Base-by-base conservation (phyloP, 2,888 invertebrate genomes). In the Chloromyia formosa region DNA sequence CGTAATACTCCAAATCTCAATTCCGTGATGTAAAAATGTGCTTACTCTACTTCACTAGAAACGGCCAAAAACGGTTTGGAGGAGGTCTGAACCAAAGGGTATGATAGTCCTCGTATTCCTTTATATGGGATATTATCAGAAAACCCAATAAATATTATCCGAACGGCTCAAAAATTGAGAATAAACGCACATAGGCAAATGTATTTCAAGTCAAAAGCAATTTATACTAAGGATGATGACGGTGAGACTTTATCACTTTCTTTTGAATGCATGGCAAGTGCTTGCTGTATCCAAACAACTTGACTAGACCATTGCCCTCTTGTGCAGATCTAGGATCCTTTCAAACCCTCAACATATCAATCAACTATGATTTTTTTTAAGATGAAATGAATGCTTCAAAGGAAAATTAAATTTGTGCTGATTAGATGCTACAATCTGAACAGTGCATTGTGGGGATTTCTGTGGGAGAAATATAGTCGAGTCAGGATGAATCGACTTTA, bases 401-500 rank as follows among this genome's bases (percentile, higher is more conserved):
- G 56, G 56, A 56, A 56, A 56, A 16, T 35, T 56, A 10, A 56
- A 56, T 56, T 56, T 56, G 14, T 56, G 56, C 56, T 56, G 56
- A 56, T 56, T 56, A 56, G 56, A 56, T 56, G 18, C 27, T 7
- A 35, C 10, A 56, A 20, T 16, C 16, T 18, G 22, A 16, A 56
- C 22, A 56, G 18, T 56, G 56, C 56, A 56, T 20, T 56, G 18
- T 56, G 16, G 14, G 4, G 14, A 53, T 20, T 56, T 20, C 1
- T 16, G 16, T 7, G 20, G 18, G 20, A 20, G 10, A 56, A 16
- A 53, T 1, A 16, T 53, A 16, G 14, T 14, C 14, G 53, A 16
- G 53, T 53, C 53, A 53, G 16, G 53, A 53, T 16, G 53, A 35
- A 35, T 35, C 27, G 27, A 7, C 27, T n/a, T n/a, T 35, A 35